Conservation (phyloP, 2,113 vertebrate species). For the Agapornis roseicollis region DNA sequence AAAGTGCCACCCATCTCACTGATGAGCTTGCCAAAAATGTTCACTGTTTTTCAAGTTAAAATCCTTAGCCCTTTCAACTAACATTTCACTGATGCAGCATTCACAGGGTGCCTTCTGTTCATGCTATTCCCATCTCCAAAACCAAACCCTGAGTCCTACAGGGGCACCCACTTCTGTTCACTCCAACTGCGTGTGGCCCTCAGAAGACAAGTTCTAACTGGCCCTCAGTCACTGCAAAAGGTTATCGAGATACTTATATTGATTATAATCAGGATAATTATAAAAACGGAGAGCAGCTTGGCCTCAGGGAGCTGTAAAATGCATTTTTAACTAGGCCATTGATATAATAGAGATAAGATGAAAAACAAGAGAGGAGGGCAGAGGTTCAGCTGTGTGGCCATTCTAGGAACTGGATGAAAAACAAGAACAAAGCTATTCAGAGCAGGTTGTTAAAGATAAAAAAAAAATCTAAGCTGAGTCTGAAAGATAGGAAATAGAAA, state of each 20-base stretch:
- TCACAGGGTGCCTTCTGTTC: background rate
- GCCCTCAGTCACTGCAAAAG: background rate
- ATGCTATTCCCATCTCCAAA: background rate
- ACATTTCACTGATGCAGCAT: background rate
- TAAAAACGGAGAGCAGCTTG: background rate
- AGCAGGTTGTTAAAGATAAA: background rate
- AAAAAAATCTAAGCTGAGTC: background rate
- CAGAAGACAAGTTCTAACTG: background rate
- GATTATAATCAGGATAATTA: conserved; percentile 8
- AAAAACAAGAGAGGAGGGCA: conserved; percentile 40
- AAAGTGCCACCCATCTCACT: background rate
- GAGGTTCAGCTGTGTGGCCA: background rate
- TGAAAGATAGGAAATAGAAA: conserved; percentile 43
- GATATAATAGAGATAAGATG: conserved; percentile 22
- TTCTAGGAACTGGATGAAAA: conserved; percentile 45
- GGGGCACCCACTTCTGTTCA: background rate
- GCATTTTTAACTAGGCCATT: conserved; percentile 31
- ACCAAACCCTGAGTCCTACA: background rate
- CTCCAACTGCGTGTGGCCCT: background rate
- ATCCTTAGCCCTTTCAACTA: background rate
- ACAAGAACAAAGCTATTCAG: conserved; percentile 42
- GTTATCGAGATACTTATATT: background rate
- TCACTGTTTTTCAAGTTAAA: background rate
- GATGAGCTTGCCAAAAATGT: background rate
- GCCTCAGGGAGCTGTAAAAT: background rate